phyloP scores from a whole-genome alignment of 2,797 vertebrate genomes.

The Chelidonichthys spinosus region DNA sequence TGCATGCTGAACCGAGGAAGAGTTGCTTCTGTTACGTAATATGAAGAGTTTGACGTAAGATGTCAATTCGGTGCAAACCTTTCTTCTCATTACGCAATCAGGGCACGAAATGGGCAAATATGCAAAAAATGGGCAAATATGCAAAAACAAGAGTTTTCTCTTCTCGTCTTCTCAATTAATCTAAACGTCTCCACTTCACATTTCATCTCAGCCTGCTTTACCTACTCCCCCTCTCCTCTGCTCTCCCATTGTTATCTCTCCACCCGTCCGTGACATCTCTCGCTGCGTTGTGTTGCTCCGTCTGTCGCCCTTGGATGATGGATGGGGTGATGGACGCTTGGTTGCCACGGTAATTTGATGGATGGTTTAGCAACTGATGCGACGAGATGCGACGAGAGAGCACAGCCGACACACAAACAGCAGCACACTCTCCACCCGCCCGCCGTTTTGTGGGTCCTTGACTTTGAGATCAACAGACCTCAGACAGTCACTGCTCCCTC shows the following conservation, averaged over 20 bases:
- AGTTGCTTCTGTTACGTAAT: too few species aligned
- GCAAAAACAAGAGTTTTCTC: neutral
- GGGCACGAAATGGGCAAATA: neutral
- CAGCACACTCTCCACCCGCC: slow-evolving; percentile 21
- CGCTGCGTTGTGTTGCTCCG: slow-evolving; percentile 54
- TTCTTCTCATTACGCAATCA: neutral
- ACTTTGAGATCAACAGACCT: slow-evolving; percentile 65
- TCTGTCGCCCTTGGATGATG: slow-evolving; percentile 78
- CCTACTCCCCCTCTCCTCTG: neutral
- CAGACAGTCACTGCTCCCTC: slow-evolving; percentile 34
- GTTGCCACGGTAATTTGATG: slow-evolving; percentile 54
- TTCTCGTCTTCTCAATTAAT: neutral
- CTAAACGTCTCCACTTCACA: neutral
- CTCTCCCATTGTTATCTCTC: slow-evolving; percentile 65
- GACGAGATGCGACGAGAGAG: slow-evolving; percentile 31
- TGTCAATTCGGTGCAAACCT: too few species aligned
- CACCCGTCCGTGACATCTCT: slow-evolving; percentile 67
- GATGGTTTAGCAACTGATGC: slow-evolving; percentile 76
- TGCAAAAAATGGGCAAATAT: neutral
- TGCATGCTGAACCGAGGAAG: too few species aligned
- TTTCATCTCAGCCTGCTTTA: neutral
- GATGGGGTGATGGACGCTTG: slow-evolving; percentile 50
- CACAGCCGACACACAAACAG: slow-evolving; percentile 5
- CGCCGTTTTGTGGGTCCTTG: slow-evolving; percentile 50
- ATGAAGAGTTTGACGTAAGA: too few species aligned